These are phyloP conservation scores for Philopedon plagiatum DNA, from an alignment of 2,888 invertebrate genomes.

Conservation along the genomic window DNA sequence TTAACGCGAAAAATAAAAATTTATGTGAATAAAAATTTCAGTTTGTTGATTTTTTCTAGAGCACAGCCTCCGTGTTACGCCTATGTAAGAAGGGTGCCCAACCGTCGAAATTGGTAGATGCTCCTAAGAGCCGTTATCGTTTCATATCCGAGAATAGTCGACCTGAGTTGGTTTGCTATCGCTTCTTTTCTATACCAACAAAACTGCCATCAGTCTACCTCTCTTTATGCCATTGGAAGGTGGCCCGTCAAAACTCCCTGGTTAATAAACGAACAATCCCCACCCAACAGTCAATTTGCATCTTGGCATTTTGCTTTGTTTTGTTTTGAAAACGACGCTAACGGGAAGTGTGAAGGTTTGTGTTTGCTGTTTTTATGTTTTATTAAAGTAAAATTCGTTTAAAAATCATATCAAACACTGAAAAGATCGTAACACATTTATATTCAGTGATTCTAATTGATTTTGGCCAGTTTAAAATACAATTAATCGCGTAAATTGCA, in stretches of 20 bases:
- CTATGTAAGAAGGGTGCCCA: neutral
- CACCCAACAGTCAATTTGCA: neutral
- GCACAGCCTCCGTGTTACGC: neutral
- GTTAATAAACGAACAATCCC: neutral
- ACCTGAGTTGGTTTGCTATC: neutral
- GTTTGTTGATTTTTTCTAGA: no score
- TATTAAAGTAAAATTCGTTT: neutral
- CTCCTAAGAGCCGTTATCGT: no score
- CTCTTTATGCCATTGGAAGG: neutral
- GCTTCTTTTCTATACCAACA: neutral
- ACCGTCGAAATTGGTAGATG: neutral
- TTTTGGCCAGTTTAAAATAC: neutral
- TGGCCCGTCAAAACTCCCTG: no score
- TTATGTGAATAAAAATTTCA: no score
- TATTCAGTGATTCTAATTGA: neutral
- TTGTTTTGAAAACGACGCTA: conserved; percentile 22
- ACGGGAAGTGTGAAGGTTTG: conserved; percentile 3
- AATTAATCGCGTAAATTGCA: conserved; percentile 3
- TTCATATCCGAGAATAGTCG: neutral
- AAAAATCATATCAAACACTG: neutral
- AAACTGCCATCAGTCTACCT: no score
- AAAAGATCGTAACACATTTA: neutral
- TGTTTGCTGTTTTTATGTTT: neutral
- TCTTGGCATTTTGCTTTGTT: conserved; percentile 16
- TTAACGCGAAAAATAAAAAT: no score